Conservation (phyloP, 1,140 invertebrate species). For the Pectinophora gossypiella region DNA sequence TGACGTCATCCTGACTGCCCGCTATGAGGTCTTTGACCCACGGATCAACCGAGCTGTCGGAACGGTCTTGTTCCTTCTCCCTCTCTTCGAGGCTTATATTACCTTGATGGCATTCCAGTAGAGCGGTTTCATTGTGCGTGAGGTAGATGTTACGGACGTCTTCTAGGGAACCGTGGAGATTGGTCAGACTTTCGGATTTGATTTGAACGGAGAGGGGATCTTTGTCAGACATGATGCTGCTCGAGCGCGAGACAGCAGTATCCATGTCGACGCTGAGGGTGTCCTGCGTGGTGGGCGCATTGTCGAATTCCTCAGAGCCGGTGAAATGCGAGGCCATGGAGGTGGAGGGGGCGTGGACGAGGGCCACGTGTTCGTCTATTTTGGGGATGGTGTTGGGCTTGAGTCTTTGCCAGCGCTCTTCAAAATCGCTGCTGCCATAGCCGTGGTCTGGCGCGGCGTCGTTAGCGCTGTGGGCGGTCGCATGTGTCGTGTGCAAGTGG, state of each 20-base stretch:
- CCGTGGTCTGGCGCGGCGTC: conserved; percentile 29
- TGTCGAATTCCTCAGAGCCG: conserved; percentile 43
- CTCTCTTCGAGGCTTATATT: conserved; percentile 48
- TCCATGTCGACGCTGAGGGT: conserved; percentile 55
- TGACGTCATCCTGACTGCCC: conserved; percentile 72
- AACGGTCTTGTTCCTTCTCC: conserved; percentile 52
- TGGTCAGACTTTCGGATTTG: conserved; percentile 75
- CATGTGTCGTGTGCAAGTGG: conserved; percentile 73
- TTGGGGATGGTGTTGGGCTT: conserved; percentile 79
- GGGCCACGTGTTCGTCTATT: conserved; percentile 70
- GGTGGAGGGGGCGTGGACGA: conserved; percentile 54
- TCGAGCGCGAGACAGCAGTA: conserved; percentile 58
- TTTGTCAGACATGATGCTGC: conserved; percentile 65
- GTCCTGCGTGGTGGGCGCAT: conserved; percentile 39
- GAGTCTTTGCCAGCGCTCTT: conserved; percentile 80
- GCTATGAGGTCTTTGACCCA: conserved; percentile 77
- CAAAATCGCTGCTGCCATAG: conserved; percentile 77
- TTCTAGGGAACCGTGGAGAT: conserved; percentile 78
- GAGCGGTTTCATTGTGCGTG: conserved; percentile 54
- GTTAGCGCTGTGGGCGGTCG: conserved; percentile 43
- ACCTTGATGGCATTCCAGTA: conserved; percentile 56
- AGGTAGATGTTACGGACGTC: conserved; percentile 70
- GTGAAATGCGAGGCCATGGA: conserved; percentile 48
- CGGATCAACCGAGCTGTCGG: conserved; percentile 71
- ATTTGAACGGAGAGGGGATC: conserved; percentile 60